phyloP scores from a whole-genome alignment of 2,797 vertebrate genomes.

The Tauraco hartlaubi region DNA sequence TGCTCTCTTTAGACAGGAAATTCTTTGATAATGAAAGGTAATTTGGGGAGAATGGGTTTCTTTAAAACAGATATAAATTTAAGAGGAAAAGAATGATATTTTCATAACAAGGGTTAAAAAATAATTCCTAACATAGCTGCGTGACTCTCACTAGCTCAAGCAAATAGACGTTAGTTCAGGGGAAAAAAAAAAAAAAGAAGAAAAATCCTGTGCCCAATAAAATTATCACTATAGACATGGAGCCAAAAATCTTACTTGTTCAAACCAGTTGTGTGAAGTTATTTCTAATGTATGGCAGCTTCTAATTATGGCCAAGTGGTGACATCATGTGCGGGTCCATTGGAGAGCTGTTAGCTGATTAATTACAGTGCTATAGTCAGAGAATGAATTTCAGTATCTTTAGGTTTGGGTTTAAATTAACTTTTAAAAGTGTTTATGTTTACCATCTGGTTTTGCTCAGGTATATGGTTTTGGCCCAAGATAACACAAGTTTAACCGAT shows the following conservation, averaged over 20 bases:
- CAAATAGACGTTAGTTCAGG: neutral
- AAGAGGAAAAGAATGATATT: neutral
- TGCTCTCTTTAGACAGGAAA: conserved; percentile 48
- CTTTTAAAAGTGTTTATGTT: conserved; percentile 74
- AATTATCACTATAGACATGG: neutral
- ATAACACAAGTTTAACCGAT: conserved; percentile 49
- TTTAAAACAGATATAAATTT: conserved; percentile 41
- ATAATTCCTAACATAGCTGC: neutral
- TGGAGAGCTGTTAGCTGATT: conserved; percentile 71
- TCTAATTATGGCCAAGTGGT: conserved; percentile 69
- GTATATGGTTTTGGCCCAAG: conserved; percentile 53
- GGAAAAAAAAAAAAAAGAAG: neutral
- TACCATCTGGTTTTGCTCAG: conserved; percentile 76
- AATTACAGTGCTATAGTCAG: conserved; percentile 67
- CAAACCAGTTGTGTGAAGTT: conserved; percentile 32
- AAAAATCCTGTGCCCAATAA: neutral
- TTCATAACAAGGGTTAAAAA: conserved; percentile 35
- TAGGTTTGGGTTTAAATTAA: conserved; percentile 76
- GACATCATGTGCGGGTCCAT: conserved; percentile 54
- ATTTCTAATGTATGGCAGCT: conserved; percentile 43
- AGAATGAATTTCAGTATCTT: conserved; percentile 67
- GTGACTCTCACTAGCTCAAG: neutral
- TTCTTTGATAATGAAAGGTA: conserved; percentile 63
- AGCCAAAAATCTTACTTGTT: conserved; percentile 27
- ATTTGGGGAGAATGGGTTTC: conserved; percentile 56